Base-by-base conservation (phyloP, 2,113 vertebrate genomes). In the Leptodactylus fuscus region DNA sequence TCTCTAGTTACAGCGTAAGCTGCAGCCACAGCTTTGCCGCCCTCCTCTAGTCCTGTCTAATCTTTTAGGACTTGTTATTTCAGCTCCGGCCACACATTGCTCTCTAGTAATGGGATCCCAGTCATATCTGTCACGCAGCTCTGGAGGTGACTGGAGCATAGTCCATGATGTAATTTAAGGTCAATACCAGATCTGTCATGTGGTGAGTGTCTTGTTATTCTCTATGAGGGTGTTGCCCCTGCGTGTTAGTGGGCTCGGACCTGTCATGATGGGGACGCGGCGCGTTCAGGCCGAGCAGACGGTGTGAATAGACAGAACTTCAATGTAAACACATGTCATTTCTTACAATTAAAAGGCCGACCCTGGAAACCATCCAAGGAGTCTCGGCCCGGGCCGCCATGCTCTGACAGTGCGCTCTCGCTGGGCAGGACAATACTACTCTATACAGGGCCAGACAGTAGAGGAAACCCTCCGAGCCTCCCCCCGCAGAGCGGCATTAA, bases 311-410 rank as follows among this genome's bases (percentile, higher is more conserved):
- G 78, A 81, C 58, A 46, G 65, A 55, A 58, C 78, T 27, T 65
- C 38, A 81, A 11, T 46, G 41, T 81, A 81, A 81, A 81, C 78
- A 81, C 10, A 18, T 58, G 76, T 79, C 76, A 79, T 58, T 79
- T 58, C 53, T 58, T 58, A 79, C 76, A 36, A 18, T 58, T 58
- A 79, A 58, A 79, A 65, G 58, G 13, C 55, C 41, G n/a, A 29
- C 49, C 60, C 81, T 71, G 81, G 81, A 82, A 53, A 55, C 4
- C 44, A 55, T 73, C 67, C 81, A 82, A 53, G 20, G 48, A 49
- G 67, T 38, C 67, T 73, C 32, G 3, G 20, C 13, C 27, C 36
- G 8, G 16, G 62, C 12, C 16, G 36, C 27, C 46, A 13, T 71
- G 51, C 20, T 27, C 67, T 41, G 32, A 41, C 48, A 73, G 81